These are phyloP conservation scores for Sinopyrophorus schimmeli DNA, from an alignment of 2,888 invertebrate genomes.

Conservation along the genomic window DNA sequence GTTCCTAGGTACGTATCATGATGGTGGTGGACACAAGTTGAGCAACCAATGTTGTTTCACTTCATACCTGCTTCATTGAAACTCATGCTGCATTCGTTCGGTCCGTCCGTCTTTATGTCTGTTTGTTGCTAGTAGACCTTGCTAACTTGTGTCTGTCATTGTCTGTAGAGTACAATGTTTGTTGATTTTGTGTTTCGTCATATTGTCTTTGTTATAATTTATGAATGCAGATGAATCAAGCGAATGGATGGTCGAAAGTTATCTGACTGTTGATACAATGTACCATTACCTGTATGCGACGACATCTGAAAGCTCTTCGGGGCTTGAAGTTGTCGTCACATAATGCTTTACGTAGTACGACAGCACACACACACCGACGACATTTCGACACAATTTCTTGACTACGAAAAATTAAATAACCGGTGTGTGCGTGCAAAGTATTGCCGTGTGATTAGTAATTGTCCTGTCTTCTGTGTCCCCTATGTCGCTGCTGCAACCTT, in stretches of 20 bases:
- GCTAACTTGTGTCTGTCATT: slow-evolving; percentile 59
- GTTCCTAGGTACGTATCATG: slow-evolving; percentile 54
- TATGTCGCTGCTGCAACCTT: slow-evolving; percentile 66
- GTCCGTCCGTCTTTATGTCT: slow-evolving; percentile 37
- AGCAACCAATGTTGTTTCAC: slow-evolving; percentile 50
- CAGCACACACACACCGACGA: slow-evolving; percentile 31
- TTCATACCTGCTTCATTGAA: slow-evolving; percentile 39
- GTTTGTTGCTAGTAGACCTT: slow-evolving; percentile 47
- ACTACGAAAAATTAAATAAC: slow-evolving; percentile 7
- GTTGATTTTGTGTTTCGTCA: slow-evolving; percentile 47
- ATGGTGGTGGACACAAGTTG: slow-evolving; percentile 57
- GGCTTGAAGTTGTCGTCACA: slow-evolving; percentile 29
- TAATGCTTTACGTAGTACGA: slow-evolving; percentile 50
- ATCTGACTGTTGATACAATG: slow-evolving; percentile 38
- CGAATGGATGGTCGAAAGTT: slow-evolving; percentile 36
- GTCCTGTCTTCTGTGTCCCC: slow-evolving; percentile 67
- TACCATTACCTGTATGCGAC: slow-evolving; percentile 35
- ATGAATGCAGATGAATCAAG: slow-evolving; percentile 25
- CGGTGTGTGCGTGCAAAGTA: slow-evolving; percentile 43
- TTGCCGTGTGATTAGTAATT: slow-evolving; percentile 57
- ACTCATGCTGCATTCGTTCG: slow-evolving; percentile 39
- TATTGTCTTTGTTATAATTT: slow-evolving; percentile 51
- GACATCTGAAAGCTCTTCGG: slow-evolving; percentile 26
- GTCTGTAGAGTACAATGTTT: slow-evolving; percentile 53
- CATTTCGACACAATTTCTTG: neutral